Evolutionary conservation across 2,797 vertebrate genomes (phyloP).

Genomic region (Leucoraja ocellata): DNA sequence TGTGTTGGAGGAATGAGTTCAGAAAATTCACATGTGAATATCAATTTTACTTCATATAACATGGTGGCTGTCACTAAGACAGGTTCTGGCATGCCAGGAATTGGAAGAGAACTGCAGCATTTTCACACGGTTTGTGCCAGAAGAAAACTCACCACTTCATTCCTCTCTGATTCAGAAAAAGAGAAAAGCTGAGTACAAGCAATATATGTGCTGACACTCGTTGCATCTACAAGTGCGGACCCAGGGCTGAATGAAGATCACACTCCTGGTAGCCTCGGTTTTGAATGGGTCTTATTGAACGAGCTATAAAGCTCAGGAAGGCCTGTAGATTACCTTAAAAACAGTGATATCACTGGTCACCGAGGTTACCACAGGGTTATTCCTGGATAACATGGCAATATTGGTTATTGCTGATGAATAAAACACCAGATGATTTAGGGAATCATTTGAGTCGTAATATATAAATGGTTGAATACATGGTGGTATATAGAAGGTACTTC

Average conservation of each 20-base stretch:
- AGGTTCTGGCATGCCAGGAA: not conserved
- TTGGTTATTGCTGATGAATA: not conserved
- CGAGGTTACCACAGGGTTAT: not conserved
- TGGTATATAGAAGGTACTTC: too few species aligned
- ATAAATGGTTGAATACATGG: not conserved
- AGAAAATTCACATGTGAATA: conserved; percentile 1
- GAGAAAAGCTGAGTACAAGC: not conserved
- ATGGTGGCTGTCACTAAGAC: not conserved
- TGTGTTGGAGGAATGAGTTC: not conserved
- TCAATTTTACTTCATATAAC: not conserved
- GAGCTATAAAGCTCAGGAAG: not conserved
- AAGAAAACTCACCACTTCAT: not conserved
- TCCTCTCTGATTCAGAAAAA: not conserved
- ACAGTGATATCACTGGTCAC: not conserved
- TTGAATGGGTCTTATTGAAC: not conserved
- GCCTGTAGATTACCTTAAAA: not conserved
- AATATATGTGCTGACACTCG: not conserved
- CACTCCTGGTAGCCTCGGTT: not conserved
- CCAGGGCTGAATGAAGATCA: not conserved
- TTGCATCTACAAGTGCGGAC: not conserved
- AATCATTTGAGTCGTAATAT: not conserved
- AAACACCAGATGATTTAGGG: not conserved
- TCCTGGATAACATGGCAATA: not conserved
- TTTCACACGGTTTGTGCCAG: not conserved
- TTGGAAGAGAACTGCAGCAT: not conserved